Conservation (phyloP, 2,113 vertebrate species). For the Formicarius rufipectus region DNA sequence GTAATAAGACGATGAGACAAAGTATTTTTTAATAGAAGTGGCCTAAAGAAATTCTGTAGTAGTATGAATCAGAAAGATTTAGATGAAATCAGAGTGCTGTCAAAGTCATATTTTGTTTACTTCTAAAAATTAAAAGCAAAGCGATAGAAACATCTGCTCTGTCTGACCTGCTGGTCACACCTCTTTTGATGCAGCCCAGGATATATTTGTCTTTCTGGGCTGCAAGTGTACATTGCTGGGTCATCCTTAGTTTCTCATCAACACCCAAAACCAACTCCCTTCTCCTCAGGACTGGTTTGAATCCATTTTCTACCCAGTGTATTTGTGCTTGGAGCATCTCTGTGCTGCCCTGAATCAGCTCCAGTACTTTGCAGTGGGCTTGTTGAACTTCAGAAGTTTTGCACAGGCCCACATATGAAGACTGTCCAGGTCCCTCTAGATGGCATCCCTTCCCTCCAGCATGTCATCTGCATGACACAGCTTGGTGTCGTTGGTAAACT, state of each 20-base stretch:
- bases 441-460: neutral
- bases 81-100: neutral
- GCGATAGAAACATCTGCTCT: neutral
- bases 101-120: neutral
- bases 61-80: neutral
- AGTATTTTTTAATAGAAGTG: neutral
- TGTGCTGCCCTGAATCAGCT: neutral
- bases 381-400: neutral
- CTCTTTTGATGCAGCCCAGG: neutral
- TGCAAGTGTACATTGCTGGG: rapidly evolving
- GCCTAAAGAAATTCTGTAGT: neutral
- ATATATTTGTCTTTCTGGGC: neutral
- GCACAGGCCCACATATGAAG: neutral
- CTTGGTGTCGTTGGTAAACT: neutral
- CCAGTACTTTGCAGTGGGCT: neutral
- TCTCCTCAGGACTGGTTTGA: neutral
- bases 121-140: neutral
- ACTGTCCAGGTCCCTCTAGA: neutral
- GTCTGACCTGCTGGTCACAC: neutral
- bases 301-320: neutral
- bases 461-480: neutral
- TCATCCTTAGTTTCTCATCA: neutral
- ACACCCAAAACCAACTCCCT: neutral
- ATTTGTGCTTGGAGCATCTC: neutral
- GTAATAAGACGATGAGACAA: neutral